A percentile compares a stretch with the other conserved stretches of the same genome.
Evolutionary conservation across 2,888 invertebrate genomes (phyloP).

Genomic region (Strigamia transsilvanica): DNA sequence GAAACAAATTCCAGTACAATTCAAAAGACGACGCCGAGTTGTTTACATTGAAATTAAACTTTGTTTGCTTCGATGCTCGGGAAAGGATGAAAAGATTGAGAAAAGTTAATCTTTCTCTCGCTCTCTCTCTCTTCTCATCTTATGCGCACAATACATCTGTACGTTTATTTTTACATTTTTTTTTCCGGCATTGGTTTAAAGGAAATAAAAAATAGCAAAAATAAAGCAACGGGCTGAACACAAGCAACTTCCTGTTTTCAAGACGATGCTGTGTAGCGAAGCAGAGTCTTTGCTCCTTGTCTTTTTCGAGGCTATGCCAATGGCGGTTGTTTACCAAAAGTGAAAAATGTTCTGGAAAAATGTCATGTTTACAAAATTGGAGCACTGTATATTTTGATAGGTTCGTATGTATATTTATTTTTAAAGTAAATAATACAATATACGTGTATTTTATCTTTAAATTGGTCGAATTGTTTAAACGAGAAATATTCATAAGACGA

Average conservation of each 20-base stretch:
- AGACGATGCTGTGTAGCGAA: slow-evolving; percentile 14
- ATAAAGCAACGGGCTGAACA: neutral
- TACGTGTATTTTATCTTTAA: neutral
- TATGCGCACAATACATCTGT: neutral
- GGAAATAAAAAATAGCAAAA: neutral
- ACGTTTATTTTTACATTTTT: slow-evolving; percentile 15
- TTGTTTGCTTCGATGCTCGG: slow-evolving; percentile 21
- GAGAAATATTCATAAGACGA: too few relatives aligned
- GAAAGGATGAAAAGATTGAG: slow-evolving; percentile 3
- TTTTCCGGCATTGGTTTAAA: neutral
- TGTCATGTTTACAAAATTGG: slow-evolving; percentile 28
- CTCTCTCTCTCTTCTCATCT: neutral
- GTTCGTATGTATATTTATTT: neutral
- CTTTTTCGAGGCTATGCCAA: slow-evolving; percentile 25
- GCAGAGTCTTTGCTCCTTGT: slow-evolving; percentile 35
- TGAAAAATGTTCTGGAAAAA: slow-evolving; percentile 12
- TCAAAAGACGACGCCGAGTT: neutral
- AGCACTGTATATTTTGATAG: neutral
- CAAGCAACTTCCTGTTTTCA: slow-evolving; percentile 39
- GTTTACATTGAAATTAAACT: slow-evolving; percentile 38
- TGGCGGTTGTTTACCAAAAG: slow-evolving; percentile 37
- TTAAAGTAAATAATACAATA: neutral
- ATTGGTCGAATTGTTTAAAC: too few relatives aligned
- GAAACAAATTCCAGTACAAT: slow-evolving; percentile 32
- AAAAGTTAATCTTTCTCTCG: neutral